Evolutionary conservation across 2,113 vertebrate genomes (phyloP), one percentile per base, ranked within the genome.

Genomic region (Acrocephalus arundinaceus): DNA sequence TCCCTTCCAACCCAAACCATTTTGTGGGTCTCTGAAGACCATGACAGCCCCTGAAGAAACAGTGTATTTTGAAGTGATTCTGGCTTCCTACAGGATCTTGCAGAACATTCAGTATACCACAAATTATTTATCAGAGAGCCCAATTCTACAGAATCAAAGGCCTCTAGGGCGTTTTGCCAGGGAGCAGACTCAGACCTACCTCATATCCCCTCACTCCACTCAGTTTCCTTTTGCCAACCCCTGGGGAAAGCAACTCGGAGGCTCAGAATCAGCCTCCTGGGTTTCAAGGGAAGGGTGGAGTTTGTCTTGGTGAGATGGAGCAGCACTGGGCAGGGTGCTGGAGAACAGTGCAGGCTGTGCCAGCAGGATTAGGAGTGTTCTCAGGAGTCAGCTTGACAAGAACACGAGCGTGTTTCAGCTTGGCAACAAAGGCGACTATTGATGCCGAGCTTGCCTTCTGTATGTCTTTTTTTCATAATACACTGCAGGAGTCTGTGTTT

Each of bases 361-460:
- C 58, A 59, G 62, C 65, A 67, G 59, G 58, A 71, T 73, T n/a
- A 87, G 71, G 57, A 71, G n/a, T 16, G 31, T 58, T 88, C 72
- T 94, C 79, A 75, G 85, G 85, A 95, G 68, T 58, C 87, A 51
- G 73, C 80, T 49, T 92, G 92, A 95, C 88, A 85, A 66, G 80
- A 92, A 86, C 67, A 73, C 2, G 16, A 87, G 41, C 2, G 2
- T 51, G 73, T 63, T 94, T 95, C 80, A 90, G 62, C 65, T 87
- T 93, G 95, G 93, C 93, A 96, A 82, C 74, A 82, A 70, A 89
- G 75, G 39, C 68, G 18, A 67, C 27, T 79, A 73, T 68, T 75
- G 77, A 82, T 87, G 94, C 90, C 86, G 96, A 82, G 39, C 39
- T 31, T 95, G 85, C 55, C 90, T 92, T 94, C 79, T 93, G 63